These are phyloP conservation scores for Psittacula echo DNA, from an alignment of 2,797 vertebrate species.

Conservation along the genomic window DNA sequence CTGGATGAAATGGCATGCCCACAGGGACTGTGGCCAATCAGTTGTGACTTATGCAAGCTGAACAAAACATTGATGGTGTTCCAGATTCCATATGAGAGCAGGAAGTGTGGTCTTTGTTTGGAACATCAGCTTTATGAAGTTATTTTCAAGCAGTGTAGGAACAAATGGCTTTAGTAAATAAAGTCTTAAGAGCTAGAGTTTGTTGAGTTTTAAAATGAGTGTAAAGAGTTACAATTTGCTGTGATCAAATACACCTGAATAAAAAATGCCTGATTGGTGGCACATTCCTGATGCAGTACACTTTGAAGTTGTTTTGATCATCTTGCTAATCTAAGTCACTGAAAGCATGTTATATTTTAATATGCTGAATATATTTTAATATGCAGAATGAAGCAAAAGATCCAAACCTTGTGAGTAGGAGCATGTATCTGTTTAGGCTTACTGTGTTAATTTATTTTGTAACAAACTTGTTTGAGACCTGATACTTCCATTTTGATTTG, in stretches of 20 bases:
- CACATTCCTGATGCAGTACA: not conserved
- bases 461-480: not conserved
- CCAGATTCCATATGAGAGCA: constrained; percentile 62
- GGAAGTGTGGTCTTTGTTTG: constrained; percentile 70
- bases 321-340: not conserved
- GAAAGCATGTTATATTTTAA: not conserved
- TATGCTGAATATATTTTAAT: not conserved
- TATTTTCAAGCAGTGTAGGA: constrained; percentile 28
- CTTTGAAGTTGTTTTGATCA: not conserved
- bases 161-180: not conserved
- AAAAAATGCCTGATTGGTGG: not conserved
- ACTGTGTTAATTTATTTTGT: not conserved
- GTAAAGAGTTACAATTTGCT: not conserved
- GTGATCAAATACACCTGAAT: not conserved
- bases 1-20: constrained; percentile 91
- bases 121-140: constrained; percentile 35
- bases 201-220: not conserved
- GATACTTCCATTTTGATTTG: not conserved
- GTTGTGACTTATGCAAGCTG: constrained; percentile 85
- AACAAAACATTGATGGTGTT: constrained; percentile 80
- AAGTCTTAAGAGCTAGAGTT: not conserved
- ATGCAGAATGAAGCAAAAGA: not conserved
- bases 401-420: not conserved
- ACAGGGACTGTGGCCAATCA: constrained; percentile 86
- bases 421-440: not conserved